Conservation (phyloP, 1,140 invertebrate species). For the Octopus bimaculoides region DNA sequence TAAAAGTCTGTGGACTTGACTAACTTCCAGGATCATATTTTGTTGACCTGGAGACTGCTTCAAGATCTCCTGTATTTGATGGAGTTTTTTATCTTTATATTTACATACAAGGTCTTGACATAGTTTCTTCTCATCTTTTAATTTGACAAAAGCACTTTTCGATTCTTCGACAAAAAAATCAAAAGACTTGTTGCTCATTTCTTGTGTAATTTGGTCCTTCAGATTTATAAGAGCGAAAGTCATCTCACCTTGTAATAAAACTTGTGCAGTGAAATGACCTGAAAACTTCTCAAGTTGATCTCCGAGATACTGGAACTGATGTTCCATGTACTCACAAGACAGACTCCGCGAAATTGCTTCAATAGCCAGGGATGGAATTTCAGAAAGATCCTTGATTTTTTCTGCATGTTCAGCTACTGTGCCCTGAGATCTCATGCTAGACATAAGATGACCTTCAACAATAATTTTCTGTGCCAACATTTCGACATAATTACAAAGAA, state of each 20-base stretch:
- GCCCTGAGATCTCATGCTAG: slow-evolving; percentile 10
- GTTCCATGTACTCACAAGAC: slow-evolving; percentile 39
- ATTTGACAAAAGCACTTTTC: background rate
- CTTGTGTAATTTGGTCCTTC: slow-evolving; percentile 32
- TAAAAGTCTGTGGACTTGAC: background rate
- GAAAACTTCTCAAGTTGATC: slow-evolving; percentile 25
- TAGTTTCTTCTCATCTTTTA: background rate
- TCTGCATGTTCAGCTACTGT: background rate
- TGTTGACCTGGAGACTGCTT: background rate
- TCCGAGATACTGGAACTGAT: slow-evolving; percentile 26
- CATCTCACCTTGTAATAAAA: slow-evolving; percentile 47
- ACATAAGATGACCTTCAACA: slow-evolving; percentile 41
- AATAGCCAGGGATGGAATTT: slow-evolving; percentile 28
- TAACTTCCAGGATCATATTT: slow-evolving; percentile 5
- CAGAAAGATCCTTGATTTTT: background rate
- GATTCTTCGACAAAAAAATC: background rate
- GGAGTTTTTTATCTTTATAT: slow-evolving; percentile 6
- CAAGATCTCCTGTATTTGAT: slow-evolving; percentile 1
- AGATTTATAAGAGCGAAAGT: slow-evolving; percentile 42
- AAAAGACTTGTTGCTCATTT: background rate
- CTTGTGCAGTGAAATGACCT: slow-evolving; percentile 39
- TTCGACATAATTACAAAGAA: slow-evolving; percentile 41
- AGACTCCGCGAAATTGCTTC: slow-evolving; percentile 46
- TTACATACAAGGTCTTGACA: background rate
- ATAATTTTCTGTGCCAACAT: slow-evolving; percentile 48